phyloP scores from a whole-genome alignment of 2,797 vertebrate genomes.

The Tapirus indicus region DNA sequence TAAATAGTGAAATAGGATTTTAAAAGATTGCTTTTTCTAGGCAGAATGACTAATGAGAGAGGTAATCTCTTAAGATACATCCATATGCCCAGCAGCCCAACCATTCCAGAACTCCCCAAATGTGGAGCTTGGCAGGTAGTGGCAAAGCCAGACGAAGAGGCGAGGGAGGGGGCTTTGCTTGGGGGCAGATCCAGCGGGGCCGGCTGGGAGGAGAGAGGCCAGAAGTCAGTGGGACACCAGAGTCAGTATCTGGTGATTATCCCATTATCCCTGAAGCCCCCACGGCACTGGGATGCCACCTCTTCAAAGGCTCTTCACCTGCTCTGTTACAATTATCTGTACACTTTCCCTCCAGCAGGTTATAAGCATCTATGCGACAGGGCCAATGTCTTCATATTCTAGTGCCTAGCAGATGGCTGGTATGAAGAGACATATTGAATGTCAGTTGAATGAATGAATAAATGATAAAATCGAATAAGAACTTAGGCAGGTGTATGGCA shows the following conservation, averaged over 20 bases:
- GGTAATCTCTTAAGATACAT: not conserved
- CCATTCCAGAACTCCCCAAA: not conserved
- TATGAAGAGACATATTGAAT: not conserved
- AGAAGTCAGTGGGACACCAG: not conserved
- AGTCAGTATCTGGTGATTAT: not conserved
- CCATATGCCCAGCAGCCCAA: not conserved
- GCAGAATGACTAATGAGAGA: conserved; percentile 57
- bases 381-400: not conserved
- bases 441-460: conserved; percentile 19
- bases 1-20: conserved; percentile 62
- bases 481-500: not conserved
- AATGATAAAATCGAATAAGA: conserved; percentile 2
- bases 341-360: not conserved
- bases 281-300: not conserved
- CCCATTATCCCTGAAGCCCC: not conserved
- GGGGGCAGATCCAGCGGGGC: not conserved
- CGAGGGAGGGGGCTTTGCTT: not conserved
- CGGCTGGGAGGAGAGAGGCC: not conserved
- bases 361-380: not conserved
- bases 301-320: not conserved
- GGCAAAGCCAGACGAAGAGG: not conserved
- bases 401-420: not conserved
- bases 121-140: not conserved
- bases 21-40: conserved; percentile 30
- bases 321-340: not conserved